A percentile compares a stretch with the other conserved stretches of the same genome.
These are phyloP conservation scores for Columbina picui DNA, from an alignment of 2,113 vertebrate species.

Conservation along the genomic window DNA sequence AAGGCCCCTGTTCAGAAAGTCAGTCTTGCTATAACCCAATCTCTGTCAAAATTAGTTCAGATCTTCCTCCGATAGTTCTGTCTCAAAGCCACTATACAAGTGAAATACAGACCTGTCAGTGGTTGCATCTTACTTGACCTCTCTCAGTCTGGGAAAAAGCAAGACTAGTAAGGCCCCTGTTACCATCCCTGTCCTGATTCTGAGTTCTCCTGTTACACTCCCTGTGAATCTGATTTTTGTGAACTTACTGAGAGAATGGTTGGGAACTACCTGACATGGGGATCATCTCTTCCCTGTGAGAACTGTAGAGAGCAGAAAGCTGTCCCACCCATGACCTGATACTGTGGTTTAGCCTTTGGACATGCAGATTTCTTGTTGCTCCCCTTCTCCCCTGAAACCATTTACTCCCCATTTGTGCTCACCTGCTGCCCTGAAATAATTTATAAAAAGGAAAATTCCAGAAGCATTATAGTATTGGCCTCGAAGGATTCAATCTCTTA, in stretches of 20 bases:
- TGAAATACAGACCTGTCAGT: not conserved
- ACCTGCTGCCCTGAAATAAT: not conserved
- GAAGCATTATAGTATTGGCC: not conserved
- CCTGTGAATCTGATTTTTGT: not conserved
- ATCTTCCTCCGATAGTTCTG: not conserved
- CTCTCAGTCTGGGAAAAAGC: not conserved
- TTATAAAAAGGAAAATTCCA: not conserved
- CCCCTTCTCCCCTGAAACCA: not conserved
- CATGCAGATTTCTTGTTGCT: not conserved
- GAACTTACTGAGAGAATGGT: not conserved
- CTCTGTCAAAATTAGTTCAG: not conserved
- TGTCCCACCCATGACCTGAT: not conserved
- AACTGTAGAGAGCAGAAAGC: not conserved
- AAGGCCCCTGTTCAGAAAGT: not conserved
- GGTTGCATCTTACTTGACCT: not conserved
- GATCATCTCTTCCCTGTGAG: not conserved
- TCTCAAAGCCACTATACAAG: not conserved
- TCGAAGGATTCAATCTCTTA: not conserved
- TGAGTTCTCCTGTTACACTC: fast-evolving
- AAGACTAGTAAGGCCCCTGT: not conserved
- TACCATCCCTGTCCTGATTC: not conserved
- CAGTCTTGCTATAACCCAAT: not conserved
- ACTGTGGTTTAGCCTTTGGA: not conserved
- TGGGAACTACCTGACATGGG: not conserved
- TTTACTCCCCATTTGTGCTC: not conserved